phyloP scores from a whole-genome alignment of 2,113 vertebrate genomes.

The Corynorhinus townsendii region DNA sequence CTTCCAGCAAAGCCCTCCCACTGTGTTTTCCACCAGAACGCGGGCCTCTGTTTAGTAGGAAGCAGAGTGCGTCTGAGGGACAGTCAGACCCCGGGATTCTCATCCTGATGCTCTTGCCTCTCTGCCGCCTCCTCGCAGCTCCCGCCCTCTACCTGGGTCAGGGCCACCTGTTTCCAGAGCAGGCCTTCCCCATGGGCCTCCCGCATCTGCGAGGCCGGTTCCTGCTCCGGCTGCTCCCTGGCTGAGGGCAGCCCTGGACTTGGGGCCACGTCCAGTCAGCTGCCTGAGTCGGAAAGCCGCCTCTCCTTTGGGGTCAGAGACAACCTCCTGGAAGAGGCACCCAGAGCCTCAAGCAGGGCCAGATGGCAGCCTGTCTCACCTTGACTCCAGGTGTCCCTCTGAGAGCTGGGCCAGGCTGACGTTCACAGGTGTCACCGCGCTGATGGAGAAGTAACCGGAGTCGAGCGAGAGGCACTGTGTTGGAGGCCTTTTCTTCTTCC shows the following conservation, averaged over 20 bases:
- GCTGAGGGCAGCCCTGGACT: neutral
- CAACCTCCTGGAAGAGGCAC: neutral
- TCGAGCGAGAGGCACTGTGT: neutral
- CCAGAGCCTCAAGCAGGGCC: slow-evolving; percentile 33
- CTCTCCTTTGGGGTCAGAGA: neutral
- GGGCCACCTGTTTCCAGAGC: neutral
- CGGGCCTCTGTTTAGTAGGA: neutral
- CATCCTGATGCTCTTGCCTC: neutral
- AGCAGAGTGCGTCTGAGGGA: neutral
- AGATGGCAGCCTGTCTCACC: slow-evolving; percentile 77
- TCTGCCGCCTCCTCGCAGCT: neutral
- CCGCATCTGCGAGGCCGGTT: too few relatives aligned
- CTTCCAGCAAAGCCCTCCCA: neutral
- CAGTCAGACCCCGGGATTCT: neutral
- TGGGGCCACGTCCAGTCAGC: neutral
- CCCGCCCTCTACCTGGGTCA: neutral
- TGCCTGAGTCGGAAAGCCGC: neutral
- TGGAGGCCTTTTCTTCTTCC: neutral
- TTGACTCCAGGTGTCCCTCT: slow-evolving; percentile 70
- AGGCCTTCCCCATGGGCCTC: neutral
- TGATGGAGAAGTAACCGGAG: slow-evolving; percentile 56
- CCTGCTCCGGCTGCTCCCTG: neutral
- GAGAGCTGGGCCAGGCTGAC: slow-evolving; percentile 9
- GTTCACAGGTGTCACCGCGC: slow-evolving; percentile 67
- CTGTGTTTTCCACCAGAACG: neutral